These are phyloP conservation scores for Drosophila lowei DNA, from an alignment of 1,140 invertebrate species.

Conservation along the genomic window DNA sequence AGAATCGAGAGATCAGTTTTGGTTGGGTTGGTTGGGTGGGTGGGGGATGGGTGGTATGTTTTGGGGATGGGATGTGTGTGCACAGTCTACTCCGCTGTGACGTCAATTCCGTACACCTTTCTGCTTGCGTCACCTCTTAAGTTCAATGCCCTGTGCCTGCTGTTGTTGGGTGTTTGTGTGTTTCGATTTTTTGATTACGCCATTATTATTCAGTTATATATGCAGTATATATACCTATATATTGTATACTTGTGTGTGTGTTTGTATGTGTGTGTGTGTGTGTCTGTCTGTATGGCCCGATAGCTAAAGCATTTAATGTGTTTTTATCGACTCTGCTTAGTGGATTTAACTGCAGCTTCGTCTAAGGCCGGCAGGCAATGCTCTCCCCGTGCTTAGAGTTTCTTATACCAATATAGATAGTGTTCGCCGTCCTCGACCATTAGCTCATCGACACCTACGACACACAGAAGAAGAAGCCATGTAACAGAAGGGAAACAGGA, in stretches of 20 bases:
- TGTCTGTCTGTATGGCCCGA: constrained; percentile 33
- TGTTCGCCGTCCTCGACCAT: constrained; percentile 92
- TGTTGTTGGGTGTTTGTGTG: constrained; percentile 3
- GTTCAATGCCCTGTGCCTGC: neutral
- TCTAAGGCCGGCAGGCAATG: constrained; percentile 64
- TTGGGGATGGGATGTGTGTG: neutral
- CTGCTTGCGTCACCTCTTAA: neutral
- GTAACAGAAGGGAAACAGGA: neutral
- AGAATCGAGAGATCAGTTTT: constrained; percentile 48
- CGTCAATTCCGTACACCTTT: constrained; percentile 6
- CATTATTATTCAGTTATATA: constrained; percentile 58
- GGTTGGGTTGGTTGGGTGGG: constrained; percentile 5
- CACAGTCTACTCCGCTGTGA: constrained; percentile 1
- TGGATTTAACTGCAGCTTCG: constrained; percentile 58
- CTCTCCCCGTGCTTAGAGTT: constrained; percentile 86
- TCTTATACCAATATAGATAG: constrained; percentile 96
- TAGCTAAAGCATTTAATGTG: constrained; percentile 37
- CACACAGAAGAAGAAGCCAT: neutral
- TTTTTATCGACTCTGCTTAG: constrained; percentile 39
- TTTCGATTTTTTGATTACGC: constrained; percentile 60
- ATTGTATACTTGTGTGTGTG: constrained; percentile 5
- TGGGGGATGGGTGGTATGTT: too few species aligned
- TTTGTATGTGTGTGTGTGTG: neutral
- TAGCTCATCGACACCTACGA: constrained; percentile 91
- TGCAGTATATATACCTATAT: constrained; percentile 36